Percentiles rank a stretch among this genome's conserved stretches.
These are phyloP conservation scores for Germaria angustata DNA, from an alignment of 2,888 invertebrate genomes.

Conservation along the genomic window DNA sequence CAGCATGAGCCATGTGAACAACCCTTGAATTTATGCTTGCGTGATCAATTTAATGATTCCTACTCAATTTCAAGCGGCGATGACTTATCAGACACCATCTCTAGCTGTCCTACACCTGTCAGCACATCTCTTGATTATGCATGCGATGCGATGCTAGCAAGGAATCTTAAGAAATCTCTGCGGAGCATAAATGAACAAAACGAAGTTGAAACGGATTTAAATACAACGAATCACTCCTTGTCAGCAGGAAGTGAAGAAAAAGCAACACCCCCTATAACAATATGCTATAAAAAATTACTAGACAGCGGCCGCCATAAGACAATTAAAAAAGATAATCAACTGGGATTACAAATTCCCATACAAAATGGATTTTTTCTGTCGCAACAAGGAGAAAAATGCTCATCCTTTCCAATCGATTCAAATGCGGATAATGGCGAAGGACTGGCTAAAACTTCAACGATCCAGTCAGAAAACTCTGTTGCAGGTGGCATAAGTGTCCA, in stretches of 20 bases:
- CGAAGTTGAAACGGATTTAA: neutral
- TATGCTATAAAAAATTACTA: constrained; percentile 88
- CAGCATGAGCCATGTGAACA: constrained; percentile 81
- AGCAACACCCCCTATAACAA: constrained; percentile 87
- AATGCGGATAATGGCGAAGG: constrained; percentile 73
- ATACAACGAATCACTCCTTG: neutral
- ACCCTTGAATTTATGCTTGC: constrained; percentile 90
- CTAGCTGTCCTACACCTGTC: constrained; percentile 71
- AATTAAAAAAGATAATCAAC: constrained; percentile 80
- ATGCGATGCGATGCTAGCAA: constrained; percentile 71
- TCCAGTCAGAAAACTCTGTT: constrained; percentile 81
- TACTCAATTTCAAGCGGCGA: constrained; percentile 77
- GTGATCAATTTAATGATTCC: constrained; percentile 82
- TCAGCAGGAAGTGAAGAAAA: constrained; percentile 3
- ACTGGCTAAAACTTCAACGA: constrained; percentile 78
- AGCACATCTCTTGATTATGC: constrained; percentile 70
- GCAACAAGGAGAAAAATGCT: constrained; percentile 69
- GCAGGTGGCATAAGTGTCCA: constrained; percentile 72
- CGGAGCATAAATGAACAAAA: constrained; percentile 35
- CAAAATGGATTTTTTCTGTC: constrained; percentile 72
- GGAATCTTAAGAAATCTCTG: constrained; percentile 80
- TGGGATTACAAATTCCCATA: constrained; percentile 77
- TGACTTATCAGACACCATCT: constrained; percentile 61
- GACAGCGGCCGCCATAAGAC: constrained; percentile 80
- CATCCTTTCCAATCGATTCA: constrained; percentile 72